Percentiles rank a stretch among this genome's conserved stretches.
These are phyloP conservation scores for Periophthalmodon schlosseri DNA, from an alignment of 2,113 vertebrate genomes.

Conservation along the genomic window DNA sequence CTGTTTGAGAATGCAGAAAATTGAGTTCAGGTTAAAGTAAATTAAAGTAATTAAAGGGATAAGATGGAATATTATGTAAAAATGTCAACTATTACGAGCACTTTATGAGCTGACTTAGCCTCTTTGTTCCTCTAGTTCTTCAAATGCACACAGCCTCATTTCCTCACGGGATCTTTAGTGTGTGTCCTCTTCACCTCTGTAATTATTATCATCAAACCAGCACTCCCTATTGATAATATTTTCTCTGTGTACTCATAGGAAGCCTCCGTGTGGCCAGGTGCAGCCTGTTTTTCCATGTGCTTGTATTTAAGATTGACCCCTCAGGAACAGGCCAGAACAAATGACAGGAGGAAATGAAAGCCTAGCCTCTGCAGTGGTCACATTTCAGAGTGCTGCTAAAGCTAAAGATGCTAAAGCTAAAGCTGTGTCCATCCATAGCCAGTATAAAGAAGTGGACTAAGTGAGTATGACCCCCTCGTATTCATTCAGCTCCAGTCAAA, in stretches of 20 bases:
- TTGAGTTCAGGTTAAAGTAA: background rate
- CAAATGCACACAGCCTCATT: background rate
- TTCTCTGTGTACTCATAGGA: conserved; percentile 29
- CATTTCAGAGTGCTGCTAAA: conserved; percentile 43
- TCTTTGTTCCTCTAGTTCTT: background rate
- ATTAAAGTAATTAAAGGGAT: background rate
- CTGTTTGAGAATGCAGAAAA: background rate
- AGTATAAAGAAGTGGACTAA: no score
- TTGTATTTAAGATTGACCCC: conserved; percentile 53
- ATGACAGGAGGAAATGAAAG: conserved; percentile 69
- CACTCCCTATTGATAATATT: conserved; percentile 42
- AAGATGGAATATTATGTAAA: background rate
- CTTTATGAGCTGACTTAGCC: background rate
- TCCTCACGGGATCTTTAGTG: background rate
- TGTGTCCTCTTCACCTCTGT: conserved; percentile 28
- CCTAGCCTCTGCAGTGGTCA: conserved; percentile 42
- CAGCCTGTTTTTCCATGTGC: conserved; percentile 23
- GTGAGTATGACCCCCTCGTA: no score
- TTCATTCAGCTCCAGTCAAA: no score
- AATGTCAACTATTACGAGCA: background rate
- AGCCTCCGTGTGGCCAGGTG: conserved; percentile 16
- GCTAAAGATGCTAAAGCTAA: no score
- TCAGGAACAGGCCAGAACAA: conserved; percentile 56
- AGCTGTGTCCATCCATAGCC: background rate
- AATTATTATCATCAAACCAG: conserved; percentile 40